Evolutionary conservation across 2,797 vertebrate genomes (phyloP).

Genomic region (Xenentodon cancila): DNA sequence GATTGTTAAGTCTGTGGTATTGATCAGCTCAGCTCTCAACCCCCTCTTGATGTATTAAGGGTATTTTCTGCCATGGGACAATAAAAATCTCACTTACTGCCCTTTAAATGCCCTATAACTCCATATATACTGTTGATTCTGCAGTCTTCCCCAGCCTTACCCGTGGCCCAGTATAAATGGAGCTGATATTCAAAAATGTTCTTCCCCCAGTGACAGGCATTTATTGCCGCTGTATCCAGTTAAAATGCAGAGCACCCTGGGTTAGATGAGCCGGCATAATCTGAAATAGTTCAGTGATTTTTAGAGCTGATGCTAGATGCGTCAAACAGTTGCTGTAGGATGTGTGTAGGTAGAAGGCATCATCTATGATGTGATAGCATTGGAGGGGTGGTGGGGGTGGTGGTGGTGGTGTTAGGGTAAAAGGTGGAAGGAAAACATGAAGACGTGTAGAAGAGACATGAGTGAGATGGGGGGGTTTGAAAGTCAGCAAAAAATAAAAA

Average conservation of each 20-base stretch:
- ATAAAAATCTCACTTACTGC: conserved; percentile 57
- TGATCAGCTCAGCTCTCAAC: conserved; percentile 65
- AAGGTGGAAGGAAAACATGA: conserved; percentile 23
- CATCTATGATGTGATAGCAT: background rate
- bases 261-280: conserved; percentile 52
- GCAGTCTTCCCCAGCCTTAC: conserved; percentile 53
- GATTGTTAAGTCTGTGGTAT: conserved; percentile 63
- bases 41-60: conserved; percentile 52
- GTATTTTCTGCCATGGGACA: conserved; percentile 47
- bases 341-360: conserved; percentile 16
- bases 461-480: background rate
- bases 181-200: conserved; percentile 39
- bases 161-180: conserved; percentile 42
- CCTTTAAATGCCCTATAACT: conserved; percentile 65
- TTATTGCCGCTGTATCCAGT: conserved; percentile 46
- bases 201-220: conserved; percentile 21
- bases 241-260: conserved; percentile 36
- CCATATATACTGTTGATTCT: conserved; percentile 68
- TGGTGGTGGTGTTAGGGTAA: conserved; percentile 31
- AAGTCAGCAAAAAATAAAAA: conserved; percentile 3
- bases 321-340: conserved; percentile 34
- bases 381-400: conserved; percentile 18
- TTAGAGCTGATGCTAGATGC: conserved; percentile 25
- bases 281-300: conserved; percentile 42
- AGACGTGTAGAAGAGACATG: conserved; percentile 7